Evolutionary conservation across 2,113 vertebrate species (phyloP).

Genomic region (Centropus bengalensis): DNA sequence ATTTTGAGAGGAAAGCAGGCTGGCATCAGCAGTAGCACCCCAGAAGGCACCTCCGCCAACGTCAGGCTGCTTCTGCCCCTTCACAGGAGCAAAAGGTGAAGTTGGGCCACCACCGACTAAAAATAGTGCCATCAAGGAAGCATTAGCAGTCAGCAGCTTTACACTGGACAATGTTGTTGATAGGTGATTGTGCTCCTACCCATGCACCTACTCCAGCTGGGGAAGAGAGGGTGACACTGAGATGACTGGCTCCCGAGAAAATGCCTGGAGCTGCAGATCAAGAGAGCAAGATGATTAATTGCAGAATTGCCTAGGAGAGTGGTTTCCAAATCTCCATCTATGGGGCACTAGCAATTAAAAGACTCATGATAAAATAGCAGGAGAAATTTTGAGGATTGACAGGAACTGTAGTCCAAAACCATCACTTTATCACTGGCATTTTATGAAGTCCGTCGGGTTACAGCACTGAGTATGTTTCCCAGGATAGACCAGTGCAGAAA

Average conservation of each 20-base stretch:
- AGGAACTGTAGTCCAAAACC: neutral
- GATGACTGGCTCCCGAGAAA: neutral
- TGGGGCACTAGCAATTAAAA: neutral
- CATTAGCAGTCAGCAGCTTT: neutral
- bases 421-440: neutral
- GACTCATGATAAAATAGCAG: neutral
- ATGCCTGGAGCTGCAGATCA: neutral
- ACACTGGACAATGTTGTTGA: neutral
- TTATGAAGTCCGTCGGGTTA: neutral
- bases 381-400: neutral
- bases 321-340: neutral
- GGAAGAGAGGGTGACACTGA: neutral
- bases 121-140: neutral
- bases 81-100: neutral
- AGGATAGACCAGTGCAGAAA: neutral
- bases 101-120: neutral
- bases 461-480: neutral
- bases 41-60: neutral
- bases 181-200: neutral
- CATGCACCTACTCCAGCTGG: neutral
- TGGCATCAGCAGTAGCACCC: neutral
- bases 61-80: neutral
- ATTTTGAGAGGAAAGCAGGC: neutral
- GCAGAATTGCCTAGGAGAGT: neutral
- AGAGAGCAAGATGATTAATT: neutral